Evolutionary conservation across 2,797 vertebrate species (phyloP).

Genomic region (Hapalemur alaotrensis): DNA sequence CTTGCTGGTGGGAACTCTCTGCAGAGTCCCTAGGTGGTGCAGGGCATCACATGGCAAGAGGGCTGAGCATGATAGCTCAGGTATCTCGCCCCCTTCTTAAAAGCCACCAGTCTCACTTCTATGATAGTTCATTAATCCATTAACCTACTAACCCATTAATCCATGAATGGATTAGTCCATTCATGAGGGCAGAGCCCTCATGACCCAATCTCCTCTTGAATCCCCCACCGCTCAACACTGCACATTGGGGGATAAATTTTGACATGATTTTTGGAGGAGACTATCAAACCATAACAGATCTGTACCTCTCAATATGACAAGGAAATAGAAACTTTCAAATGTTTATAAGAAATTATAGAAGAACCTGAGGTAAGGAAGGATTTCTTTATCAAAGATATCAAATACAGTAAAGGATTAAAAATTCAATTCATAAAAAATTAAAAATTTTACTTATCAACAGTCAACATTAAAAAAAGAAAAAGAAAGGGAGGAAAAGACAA

Average conservation of each 20-base stretch:
- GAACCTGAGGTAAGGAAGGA: not conserved
- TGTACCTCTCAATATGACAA: not conserved
- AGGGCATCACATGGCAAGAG: not conserved
- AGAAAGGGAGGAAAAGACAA: not conserved
- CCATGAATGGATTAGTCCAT: not conserved
- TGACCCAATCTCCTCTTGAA: not conserved
- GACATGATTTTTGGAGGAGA: not conserved
- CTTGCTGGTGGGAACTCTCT: not conserved
- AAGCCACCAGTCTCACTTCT: not conserved
- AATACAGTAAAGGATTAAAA: not conserved
- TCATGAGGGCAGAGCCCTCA: not conserved
- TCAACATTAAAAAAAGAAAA: not conserved
- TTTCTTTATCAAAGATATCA: not conserved
- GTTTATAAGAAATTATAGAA: not conserved
- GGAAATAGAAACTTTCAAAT: not conserved
- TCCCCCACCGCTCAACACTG: not conserved
- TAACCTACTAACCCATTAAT: not conserved
- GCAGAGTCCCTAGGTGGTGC: not conserved
- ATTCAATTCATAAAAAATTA: not conserved
- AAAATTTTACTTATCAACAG: not conserved
- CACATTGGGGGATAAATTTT: too few relatives aligned
- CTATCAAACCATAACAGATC: not conserved
- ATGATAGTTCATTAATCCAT: not conserved
- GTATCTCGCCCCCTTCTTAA: not conserved
- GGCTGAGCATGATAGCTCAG: not conserved